phyloP scores from a whole-genome alignment of 2,797 vertebrate genomes.

The Intellagama lesueurii region DNA sequence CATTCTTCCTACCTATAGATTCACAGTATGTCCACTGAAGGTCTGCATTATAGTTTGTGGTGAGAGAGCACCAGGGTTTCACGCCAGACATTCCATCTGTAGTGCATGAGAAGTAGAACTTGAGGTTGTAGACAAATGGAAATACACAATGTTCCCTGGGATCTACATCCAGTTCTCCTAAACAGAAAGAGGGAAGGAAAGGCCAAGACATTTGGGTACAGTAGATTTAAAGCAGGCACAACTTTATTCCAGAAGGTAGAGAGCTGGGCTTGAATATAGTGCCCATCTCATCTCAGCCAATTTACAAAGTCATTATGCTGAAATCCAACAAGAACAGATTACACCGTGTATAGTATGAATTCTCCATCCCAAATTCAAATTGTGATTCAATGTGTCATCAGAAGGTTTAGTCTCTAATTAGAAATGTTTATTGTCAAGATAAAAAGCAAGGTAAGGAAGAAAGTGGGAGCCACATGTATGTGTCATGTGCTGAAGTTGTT shows the following conservation, averaged over 20 bases:
- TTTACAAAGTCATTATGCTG: background rate
- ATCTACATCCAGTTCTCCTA: slow-evolving; percentile 80
- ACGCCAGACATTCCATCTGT: slow-evolving; percentile 8
- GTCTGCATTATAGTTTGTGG: background rate
- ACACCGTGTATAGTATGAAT: background rate
- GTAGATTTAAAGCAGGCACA: background rate
- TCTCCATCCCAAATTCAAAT: background rate
- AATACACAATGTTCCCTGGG: slow-evolving; percentile 75
- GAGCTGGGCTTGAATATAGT: background rate
- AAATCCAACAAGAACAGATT: background rate
- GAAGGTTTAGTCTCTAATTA: background rate
- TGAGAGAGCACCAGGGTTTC: slow-evolving; percentile 22
- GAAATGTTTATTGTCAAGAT: background rate
- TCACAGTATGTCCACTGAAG: slow-evolving; percentile 28
- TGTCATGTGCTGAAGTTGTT: too few relatives aligned
- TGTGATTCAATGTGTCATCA: too few relatives aligned
- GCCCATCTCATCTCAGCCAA: background rate
- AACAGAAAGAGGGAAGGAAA: slow-evolving; percentile 47
- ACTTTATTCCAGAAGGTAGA: too few relatives aligned
- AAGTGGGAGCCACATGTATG: too few relatives aligned
- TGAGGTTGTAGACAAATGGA: slow-evolving; percentile 77
- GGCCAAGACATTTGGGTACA: background rate
- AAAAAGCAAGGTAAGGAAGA: background rate
- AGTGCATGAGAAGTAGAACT: slow-evolving; percentile 77
- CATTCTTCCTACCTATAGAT: background rate